phyloP scores from a whole-genome alignment of 2,797 vertebrate genomes.

The Discoglossus pictus region DNA sequence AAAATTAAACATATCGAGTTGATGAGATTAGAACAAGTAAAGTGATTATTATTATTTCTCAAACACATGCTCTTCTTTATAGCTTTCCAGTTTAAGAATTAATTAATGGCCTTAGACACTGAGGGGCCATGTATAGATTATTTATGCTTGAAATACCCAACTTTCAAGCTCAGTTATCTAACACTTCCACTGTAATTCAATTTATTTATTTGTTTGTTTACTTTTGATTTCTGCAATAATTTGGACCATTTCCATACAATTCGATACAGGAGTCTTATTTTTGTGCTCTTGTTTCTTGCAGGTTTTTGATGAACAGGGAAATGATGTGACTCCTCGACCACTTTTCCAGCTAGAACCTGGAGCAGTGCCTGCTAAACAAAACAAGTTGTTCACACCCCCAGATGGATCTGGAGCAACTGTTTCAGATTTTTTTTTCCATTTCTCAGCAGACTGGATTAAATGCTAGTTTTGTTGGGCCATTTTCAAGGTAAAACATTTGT shows the following conservation, averaged over 20 bases:
- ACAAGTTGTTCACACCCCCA: constrained; percentile 67
- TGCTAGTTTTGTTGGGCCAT: constrained; percentile 67
- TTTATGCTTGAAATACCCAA: no score
- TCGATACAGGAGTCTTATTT: not conserved
- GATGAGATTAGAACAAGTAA: no score
- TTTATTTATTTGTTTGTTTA: no score
- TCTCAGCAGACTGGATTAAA: constrained; percentile 65
- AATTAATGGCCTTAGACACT: no score
- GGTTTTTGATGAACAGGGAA: constrained; percentile 79
- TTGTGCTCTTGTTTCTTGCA: constrained; percentile 55
- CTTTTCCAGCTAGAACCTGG: constrained; percentile 71
- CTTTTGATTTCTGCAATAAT: no score
- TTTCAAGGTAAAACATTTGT: constrained; percentile 71
- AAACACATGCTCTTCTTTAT: no score
- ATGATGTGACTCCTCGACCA: constrained; percentile 81
- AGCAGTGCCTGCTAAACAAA: constrained; percentile 56
- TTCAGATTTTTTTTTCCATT: constrained; percentile 65
- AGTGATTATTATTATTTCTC: no score
- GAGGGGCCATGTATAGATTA: no score
- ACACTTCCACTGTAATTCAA: not conserved
- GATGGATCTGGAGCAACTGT: constrained; percentile 60
- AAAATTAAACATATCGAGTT: no score
- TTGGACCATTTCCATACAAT: no score
- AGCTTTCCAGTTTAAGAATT: no score
- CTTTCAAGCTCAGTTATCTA: constrained; percentile 3